Base-by-base conservation (phyloP, 2,113 vertebrate genomes). In the Erpornis zantholeuca region DNA sequence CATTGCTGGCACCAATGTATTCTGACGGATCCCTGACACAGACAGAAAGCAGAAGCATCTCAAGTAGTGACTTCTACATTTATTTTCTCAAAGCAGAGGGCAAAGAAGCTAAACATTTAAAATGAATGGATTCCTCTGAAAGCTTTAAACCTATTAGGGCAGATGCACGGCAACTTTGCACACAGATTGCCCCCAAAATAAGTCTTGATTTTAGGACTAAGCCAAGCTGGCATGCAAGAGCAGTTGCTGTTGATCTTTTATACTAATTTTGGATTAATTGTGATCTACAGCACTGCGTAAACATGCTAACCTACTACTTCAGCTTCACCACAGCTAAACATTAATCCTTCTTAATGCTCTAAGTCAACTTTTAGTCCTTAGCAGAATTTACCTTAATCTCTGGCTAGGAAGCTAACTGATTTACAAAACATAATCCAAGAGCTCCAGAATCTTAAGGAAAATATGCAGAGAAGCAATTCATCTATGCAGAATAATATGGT, bases 281-380 rank as follows among this genome's bases (percentile, higher is more conserved):
- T 98, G 99, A 99, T 98, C 99, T 98, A 97, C 98, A 98, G 98
- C 98, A 98, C 98, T 99, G 98, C 99, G 98, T 99, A 99, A 99
- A 99, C 99, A 99, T 97, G 98, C 98, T 98, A 98, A 98, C 98
- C 90, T 97, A 98, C 98, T 98, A 97, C 98, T 98, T 98, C 98
- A 98, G 98, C 99, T 98, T 98, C 99, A 98, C 98, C 98, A 98
- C 97, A 99, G 99, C 99, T 99, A 99, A 99, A 99, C 98, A 99
- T 99, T 99, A 99, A 99, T 99, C 99, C 99, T 98, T 98, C 98
- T 99, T 99, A 99, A 99, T 99, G 98, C 99, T 98, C 97, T 99
- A 99, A 99, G 99, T 99, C 99, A 99, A 99, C 99, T 99, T 99
- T 98, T 99, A 99, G 99, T 99, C 99, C 98, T 99, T 99, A 99